phyloP scores from a whole-genome alignment of 2,797 vertebrate species.

The Eidolon dupreanum region DNA sequence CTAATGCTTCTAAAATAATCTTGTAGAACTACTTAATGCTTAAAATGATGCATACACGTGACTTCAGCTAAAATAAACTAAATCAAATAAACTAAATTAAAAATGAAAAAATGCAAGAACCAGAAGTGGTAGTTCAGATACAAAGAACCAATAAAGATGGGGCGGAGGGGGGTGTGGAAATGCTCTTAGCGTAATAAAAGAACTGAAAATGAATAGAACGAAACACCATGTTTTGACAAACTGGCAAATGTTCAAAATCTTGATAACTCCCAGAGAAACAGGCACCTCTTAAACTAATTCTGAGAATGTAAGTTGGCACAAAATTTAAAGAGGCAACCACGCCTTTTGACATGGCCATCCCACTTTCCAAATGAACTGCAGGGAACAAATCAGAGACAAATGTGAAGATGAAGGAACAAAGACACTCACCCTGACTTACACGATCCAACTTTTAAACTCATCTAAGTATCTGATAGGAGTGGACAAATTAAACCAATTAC shows the following conservation, averaged over 20 bases:
- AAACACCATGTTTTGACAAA: neutral
- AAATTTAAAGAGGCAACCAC: neutral
- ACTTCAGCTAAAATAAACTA: neutral
- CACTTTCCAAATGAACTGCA: neutral
- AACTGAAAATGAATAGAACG: neutral
- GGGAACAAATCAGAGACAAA: neutral
- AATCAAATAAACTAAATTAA: neutral
- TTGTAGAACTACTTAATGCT: neutral
- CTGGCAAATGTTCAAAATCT: neutral
- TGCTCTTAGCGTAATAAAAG: neutral
- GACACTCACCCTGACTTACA: neutral
- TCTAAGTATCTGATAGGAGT: neutral
- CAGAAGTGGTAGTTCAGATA: neutral
- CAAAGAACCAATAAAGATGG: neutral
- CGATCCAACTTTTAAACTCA: neutral
- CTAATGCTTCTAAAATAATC: neutral
- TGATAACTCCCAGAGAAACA: neutral
- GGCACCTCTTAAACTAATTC: neutral
- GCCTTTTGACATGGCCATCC: neutral
- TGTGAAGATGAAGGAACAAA: neutral
- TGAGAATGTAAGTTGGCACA: neutral
- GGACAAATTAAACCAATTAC: neutral
- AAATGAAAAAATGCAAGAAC: neutral
- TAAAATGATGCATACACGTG: neutral
- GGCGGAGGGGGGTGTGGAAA: fast-evolving